These are phyloP conservation scores for Druon quercuslanigerum DNA, from an alignment of 1,140 invertebrate species.

Conservation along the genomic window DNA sequence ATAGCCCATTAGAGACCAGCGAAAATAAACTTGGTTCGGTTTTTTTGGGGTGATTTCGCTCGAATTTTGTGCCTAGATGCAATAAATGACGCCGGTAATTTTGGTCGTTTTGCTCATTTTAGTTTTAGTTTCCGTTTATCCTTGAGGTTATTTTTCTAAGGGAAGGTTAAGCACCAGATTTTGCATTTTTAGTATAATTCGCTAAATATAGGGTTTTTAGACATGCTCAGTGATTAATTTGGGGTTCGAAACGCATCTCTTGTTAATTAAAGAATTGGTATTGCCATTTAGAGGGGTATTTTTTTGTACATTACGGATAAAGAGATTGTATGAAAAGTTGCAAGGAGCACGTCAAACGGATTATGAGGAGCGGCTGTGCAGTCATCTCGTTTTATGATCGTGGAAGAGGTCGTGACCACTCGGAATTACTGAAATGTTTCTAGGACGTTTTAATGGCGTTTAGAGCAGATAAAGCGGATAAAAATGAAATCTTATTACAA, in stretches of 20 bases:
- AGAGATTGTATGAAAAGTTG: conserved; percentile 11
- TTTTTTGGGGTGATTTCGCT: background rate
- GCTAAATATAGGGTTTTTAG: too few species aligned
- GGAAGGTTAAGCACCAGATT: too few species aligned
- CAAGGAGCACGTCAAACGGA: conserved; percentile 3
- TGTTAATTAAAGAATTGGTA: too few species aligned
- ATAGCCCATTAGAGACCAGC: conserved; percentile 1
- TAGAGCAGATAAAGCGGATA: conserved; percentile 26
- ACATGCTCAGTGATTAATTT: too few species aligned
- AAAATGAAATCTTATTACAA: conserved; percentile 28
- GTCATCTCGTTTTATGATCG: conserved; percentile 28
- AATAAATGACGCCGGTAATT: too few species aligned
- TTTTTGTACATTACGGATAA: background rate
- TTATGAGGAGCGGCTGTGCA: conserved; percentile 21
- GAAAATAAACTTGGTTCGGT: background rate
- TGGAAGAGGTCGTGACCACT: conserved; percentile 27
- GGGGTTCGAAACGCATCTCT: too few species aligned
- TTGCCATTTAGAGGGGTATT: background rate
- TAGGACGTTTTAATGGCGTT: conserved; percentile 31
- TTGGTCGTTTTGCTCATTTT: too few species aligned
- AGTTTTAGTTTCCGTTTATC: too few species aligned
- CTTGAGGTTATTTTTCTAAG: too few species aligned
- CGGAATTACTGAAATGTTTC: conserved; percentile 29
- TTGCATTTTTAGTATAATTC: too few species aligned
- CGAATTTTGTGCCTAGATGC: too few species aligned